Evolutionary conservation across 2,888 invertebrate genomes (phyloP).

Genomic region (Drosophila bunnanda): DNA sequence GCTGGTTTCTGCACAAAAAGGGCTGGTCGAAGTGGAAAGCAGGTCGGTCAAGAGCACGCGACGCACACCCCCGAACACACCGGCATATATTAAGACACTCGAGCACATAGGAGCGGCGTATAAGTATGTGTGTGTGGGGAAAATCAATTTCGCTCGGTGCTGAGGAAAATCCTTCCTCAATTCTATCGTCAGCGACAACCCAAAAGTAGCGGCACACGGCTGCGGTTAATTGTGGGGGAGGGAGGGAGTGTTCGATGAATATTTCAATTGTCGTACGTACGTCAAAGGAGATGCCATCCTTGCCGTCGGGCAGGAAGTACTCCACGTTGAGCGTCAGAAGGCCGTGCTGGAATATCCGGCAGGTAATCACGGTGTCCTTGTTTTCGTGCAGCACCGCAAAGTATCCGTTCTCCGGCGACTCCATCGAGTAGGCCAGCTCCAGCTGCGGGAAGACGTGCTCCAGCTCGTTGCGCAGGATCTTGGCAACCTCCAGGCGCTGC

Average conservation of each 20-base stretch:
- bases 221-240: conserved; percentile 3
- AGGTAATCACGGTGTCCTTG: conserved; percentile 88
- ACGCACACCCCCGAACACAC: conserved; percentile 19
- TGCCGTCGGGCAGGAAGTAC: conserved; percentile 91
- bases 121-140: conserved; percentile 43
- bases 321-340: conserved; percentile 93
- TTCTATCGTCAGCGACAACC: conserved; percentile 5
- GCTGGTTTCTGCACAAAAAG: conserved; percentile 17
- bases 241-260: conserved; percentile 1
- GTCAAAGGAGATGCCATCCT: conserved; percentile 90
- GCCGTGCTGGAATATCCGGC: conserved; percentile 89
- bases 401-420: conserved; percentile 89
- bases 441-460: conserved; percentile 90
- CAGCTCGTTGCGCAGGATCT: conserved; percentile 89
- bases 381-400: conserved; percentile 90
- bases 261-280: conserved; percentile 85
- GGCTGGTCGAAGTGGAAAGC: not conserved
- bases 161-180: conserved; percentile 37
- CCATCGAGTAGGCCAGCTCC: conserved; percentile 88
- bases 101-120: not conserved
- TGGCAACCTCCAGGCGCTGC: conserved; percentile 88
- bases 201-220: not conserved
- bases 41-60: conserved; percentile 44
- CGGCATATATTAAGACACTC: not conserved
- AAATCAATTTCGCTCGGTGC: conserved; percentile 65